Evolutionary conservation across 2,797 vertebrate genomes (phyloP).

Genomic region (Melopsittacus undulatus): DNA sequence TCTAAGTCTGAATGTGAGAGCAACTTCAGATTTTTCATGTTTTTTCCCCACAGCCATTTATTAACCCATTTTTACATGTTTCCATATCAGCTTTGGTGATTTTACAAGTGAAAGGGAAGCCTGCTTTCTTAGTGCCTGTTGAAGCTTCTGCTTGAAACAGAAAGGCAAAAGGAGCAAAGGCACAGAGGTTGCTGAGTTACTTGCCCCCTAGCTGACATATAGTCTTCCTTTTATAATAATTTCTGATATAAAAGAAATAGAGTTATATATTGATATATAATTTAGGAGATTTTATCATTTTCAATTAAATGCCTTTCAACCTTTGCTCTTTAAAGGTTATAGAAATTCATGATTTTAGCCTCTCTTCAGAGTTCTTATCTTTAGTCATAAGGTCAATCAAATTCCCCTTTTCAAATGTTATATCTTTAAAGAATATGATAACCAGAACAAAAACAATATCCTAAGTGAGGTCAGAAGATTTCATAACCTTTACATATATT

Average conservation of each 20-base stretch:
- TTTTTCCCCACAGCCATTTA: neutral
- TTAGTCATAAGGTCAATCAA: conserved; percentile 70
- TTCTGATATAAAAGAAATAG: conserved; percentile 55
- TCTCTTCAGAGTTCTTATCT: conserved; percentile 52
- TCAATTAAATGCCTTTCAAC: conserved; percentile 64
- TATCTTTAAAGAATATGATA: conserved; percentile 62
- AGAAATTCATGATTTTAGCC: conserved; percentile 64
- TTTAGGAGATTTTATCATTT: conserved; percentile 61
- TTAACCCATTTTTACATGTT: neutral
- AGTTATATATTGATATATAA: conserved; percentile 62
- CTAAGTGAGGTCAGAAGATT: conserved; percentile 44
- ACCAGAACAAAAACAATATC: conserved; percentile 62
- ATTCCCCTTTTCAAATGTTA: conserved; percentile 70
- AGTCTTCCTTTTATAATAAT: conserved; percentile 45
- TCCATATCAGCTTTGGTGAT: neutral
- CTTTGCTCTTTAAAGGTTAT: conserved; percentile 72
- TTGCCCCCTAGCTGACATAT: conserved; percentile 33
- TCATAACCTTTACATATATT: conserved; percentile 46
- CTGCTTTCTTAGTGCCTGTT: neutral
- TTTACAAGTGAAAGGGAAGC: neutral
- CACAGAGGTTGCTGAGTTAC: neutral
- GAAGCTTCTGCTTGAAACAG: neutral
- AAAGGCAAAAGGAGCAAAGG: neutral
- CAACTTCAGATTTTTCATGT: neutral
- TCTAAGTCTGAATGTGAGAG: neutral